A percentile compares a stretch with the other conserved stretches of the same genome.
Evolutionary conservation across 2,113 vertebrate genomes (phyloP).

Genomic region (Grantiella picta): DNA sequence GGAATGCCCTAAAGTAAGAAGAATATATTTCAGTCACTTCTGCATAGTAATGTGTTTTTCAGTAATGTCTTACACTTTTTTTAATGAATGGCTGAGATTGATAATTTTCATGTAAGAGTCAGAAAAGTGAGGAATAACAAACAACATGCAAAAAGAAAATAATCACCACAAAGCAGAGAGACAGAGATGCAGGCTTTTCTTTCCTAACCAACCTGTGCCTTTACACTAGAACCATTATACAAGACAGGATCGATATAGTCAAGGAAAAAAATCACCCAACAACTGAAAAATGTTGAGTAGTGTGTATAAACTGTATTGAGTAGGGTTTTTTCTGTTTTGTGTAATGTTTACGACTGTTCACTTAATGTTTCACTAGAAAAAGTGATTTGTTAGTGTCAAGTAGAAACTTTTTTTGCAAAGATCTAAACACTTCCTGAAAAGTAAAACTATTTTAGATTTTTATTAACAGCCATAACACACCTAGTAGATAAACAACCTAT

Average conservation of each 20-base stretch:
- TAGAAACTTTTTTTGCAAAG: constrained; percentile 5
- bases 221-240: constrained; percentile 82
- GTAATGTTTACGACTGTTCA: constrained; percentile 68
- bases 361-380: constrained; percentile 63
- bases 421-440: neutral
- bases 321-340: constrained; percentile 55
- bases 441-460: constrained; percentile 10
- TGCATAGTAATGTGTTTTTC: neutral
- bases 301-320: constrained; percentile 71
- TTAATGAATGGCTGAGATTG: neutral
- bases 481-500: neutral
- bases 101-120: neutral
- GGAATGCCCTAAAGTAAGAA: neutral
- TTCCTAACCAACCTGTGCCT: constrained; percentile 91
- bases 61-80: neutral
- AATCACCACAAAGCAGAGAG: neutral
- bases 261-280: constrained; percentile 58
- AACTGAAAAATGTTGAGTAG: constrained; percentile 75
- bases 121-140: constrained; percentile 54
- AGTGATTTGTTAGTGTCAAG: constrained; percentile 61
- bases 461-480: constrained; percentile 17
- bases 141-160: neutral
- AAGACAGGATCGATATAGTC: constrained; percentile 66
- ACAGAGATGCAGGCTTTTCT: constrained; percentile 68
- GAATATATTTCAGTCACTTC: constrained; percentile 6